Percentiles rank a stretch among this genome's conserved stretches.
These are phyloP conservation scores for Nymphicus hollandicus DNA, from an alignment of 2,113 vertebrate species.

Conservation along the genomic window DNA sequence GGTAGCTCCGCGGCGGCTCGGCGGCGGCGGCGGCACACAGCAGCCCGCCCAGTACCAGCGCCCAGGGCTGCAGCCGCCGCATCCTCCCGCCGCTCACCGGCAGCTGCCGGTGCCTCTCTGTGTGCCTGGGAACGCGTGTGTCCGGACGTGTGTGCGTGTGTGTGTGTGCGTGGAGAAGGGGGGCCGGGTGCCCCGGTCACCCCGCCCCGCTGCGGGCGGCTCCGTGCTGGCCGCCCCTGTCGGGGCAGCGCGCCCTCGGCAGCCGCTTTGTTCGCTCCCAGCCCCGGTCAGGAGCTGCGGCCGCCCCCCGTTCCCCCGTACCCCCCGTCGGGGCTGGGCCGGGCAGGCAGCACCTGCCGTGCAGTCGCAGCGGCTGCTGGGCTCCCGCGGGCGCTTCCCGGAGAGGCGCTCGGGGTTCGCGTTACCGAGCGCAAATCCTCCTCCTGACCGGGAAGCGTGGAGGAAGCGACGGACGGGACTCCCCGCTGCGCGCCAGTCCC, in stretches of 20 bases:
- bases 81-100: background rate
- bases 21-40: slow-evolving; percentile 20
- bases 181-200: background rate
- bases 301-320: background rate
- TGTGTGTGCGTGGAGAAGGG: background rate
- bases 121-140: background rate
- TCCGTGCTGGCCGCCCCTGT: background rate
- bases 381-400: background rate
- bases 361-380: background rate
- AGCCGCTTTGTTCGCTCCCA: background rate
- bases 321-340: background rate
- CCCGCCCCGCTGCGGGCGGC: slow-evolving; percentile 19
- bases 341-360: background rate
- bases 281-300: background rate
- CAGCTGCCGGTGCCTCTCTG: background rate
- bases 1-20: slow-evolving; percentile 17
- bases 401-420: background rate
- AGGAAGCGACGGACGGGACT: background rate
- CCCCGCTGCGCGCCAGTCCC: background rate
- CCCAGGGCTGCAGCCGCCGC: background rate
- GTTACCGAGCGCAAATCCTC: background rate
- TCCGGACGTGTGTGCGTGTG: background rate
- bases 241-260: background rate
- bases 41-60: slow-evolving; percentile 28
- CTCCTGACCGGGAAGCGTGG: background rate